Conservation (phyloP, 2,113 vertebrate species). For the Ammodytes dubius region DNA sequence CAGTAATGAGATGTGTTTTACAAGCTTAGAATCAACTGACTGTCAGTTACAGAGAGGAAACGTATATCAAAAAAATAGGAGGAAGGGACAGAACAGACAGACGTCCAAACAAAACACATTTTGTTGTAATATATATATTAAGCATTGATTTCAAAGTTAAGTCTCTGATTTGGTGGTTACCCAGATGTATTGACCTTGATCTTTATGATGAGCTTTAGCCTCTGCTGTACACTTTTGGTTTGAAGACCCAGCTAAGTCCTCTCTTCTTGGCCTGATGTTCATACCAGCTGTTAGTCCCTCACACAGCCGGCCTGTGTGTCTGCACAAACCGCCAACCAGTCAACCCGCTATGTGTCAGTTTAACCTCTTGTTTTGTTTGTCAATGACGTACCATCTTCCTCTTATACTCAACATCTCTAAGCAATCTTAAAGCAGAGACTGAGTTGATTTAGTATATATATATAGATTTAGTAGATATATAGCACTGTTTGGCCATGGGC, state of each 20-base stretch:
- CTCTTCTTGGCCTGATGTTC: neutral
- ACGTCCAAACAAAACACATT: neutral
- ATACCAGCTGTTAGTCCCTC: constrained; percentile 11
- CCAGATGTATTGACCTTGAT: constrained; percentile 13
- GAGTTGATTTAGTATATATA: constrained; percentile 8
- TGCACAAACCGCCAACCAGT: neutral
- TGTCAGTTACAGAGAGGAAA: neutral
- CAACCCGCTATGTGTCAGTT: neutral
- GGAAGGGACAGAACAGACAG: constrained; percentile 3
- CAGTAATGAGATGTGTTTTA: neutral
- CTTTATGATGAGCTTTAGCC: too few relatives aligned
- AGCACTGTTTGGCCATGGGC: constrained; percentile 12
- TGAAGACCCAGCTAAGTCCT: neutral
- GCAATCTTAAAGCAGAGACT: neutral
- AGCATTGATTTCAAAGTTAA: constrained; percentile 6
- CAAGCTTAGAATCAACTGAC: neutral
- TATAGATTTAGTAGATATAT: constrained; percentile 13
- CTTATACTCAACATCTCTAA: neutral
- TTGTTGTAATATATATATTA: neutral
- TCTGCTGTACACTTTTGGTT: neutral
- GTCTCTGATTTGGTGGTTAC: neutral
- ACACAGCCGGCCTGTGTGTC: neutral
- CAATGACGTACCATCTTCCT: neutral
- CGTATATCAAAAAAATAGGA: neutral
- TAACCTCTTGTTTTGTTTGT: neutral